phyloP scores from a whole-genome alignment of 2,888 invertebrate species.

The Hemicrepidius hirtus region DNA sequence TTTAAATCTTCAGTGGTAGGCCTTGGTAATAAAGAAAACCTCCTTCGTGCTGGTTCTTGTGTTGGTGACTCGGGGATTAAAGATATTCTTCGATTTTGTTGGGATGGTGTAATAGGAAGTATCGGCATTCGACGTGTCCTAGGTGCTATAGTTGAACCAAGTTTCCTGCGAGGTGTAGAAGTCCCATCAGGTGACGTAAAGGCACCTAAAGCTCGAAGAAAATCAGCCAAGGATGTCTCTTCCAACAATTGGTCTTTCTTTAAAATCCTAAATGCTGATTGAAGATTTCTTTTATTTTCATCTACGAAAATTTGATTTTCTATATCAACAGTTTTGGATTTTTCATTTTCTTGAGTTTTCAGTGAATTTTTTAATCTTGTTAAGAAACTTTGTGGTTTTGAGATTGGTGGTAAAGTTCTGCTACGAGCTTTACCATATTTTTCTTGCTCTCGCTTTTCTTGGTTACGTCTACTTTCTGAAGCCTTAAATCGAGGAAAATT shows the following conservation, averaged over 20 bases:
- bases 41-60: slow-evolving; percentile 60
- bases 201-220: slow-evolving; percentile 85
- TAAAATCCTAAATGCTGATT: slow-evolving; percentile 55
- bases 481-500: not conserved
- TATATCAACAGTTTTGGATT: not conserved
- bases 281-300: not conserved
- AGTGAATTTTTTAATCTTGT: slow-evolving; percentile 59
- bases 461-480: slow-evolving; percentile 67
- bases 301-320: slow-evolving; percentile 40
- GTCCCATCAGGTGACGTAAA: slow-evolving; percentile 69
- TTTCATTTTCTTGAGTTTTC: not conserved
- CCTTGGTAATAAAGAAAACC: slow-evolving; percentile 57
- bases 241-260: slow-evolving; percentile 75
- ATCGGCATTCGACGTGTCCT: slow-evolving; percentile 29
- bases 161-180: slow-evolving; percentile 70
- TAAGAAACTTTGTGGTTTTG: slow-evolving; percentile 53
- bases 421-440: slow-evolving; percentile 58
- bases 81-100: slow-evolving; percentile 52
- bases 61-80: slow-evolving; percentile 49
- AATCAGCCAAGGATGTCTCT: slow-evolving; percentile 88
- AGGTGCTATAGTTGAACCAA: slow-evolving; percentile 71
- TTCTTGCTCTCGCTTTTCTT: slow-evolving; percentile 69
- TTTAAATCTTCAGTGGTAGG: not conserved
- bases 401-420: slow-evolving; percentile 52
- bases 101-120: not conserved